Conservation (phyloP, 2,888 invertebrate species). For the Dascillus cervinus region DNA sequence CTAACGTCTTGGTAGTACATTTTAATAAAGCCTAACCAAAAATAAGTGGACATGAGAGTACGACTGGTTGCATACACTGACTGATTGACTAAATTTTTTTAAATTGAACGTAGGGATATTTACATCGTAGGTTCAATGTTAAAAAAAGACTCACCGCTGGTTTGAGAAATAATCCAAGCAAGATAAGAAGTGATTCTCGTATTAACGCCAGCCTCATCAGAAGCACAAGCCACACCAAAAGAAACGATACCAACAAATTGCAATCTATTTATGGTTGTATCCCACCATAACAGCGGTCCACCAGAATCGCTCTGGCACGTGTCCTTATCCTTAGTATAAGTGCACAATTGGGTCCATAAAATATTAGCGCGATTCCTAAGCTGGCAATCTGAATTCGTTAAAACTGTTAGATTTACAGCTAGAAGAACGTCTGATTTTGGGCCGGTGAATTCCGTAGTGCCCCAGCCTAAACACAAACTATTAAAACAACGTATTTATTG, state of each 20-base stretch:
- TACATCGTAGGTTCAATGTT: no score
- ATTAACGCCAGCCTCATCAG: slow-evolving; percentile 45
- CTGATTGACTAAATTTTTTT: no score
- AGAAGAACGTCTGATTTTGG: slow-evolving; percentile 44
- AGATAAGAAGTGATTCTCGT: slow-evolving; percentile 48
- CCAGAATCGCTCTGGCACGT: slow-evolving; percentile 55
- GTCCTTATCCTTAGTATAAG: slow-evolving; percentile 46
- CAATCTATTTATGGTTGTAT: slow-evolving; percentile 36
- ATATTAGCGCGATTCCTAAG: slow-evolving; percentile 8
- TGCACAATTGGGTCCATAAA: slow-evolving; percentile 41
- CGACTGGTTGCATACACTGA: no score
- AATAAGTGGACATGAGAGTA: no score
- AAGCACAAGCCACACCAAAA: slow-evolving; percentile 49
- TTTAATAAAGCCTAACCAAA: no score
- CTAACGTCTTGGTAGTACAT: no score
- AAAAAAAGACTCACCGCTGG: slow-evolving; percentile 25
- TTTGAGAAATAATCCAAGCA: slow-evolving; percentile 46
- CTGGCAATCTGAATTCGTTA: slow-evolving; percentile 42
- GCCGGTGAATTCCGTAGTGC: slow-evolving; percentile 46
- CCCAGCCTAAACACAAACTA: slow-evolving; percentile 50
- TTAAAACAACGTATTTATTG: slow-evolving; percentile 1
- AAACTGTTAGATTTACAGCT: slow-evolving; percentile 48
- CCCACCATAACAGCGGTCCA: slow-evolving; percentile 50
- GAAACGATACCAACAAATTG: slow-evolving; percentile 49
- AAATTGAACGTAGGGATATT: no score